Base-by-base conservation (phyloP, 2,888 invertebrate genomes). In the Bugulina stolonifera region DNA sequence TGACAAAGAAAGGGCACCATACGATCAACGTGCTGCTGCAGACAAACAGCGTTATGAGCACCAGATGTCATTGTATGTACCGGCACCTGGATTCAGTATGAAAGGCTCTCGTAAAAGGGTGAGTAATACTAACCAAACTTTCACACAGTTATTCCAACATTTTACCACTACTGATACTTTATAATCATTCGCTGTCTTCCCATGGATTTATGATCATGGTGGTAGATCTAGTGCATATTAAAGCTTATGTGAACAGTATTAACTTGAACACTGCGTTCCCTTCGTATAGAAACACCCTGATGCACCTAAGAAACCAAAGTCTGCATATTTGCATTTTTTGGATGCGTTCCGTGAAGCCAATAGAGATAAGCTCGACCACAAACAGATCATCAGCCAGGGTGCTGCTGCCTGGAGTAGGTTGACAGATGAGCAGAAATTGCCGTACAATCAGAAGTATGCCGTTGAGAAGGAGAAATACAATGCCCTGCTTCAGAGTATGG, bases 21-120 rank as follows among this genome's bases (percentile, higher is more conserved):
- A 70, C 25, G 70, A 70, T 29, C 52, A 70, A 29, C n/a, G 54
- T 2, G 70, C 70, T 35, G 18, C 22, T 22, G 70, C 25, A 3
- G 70, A 70, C 18, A 70, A 70, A 23, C 43, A 54, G 52, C 35
- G 70, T 2, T 70, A 70, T 70, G 70, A 70, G 52, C 14, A n/a
- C 14, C 70, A 70, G 32, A 54, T 70, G 70, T 64, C 64, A 5
- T 29, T 64, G 64, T 64, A 64, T 32, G 64, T 64, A 2, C 64
- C 64, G 10, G 64, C 64, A 3, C 64, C 64, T 29, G 64, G 64
- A 3, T 64, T 64, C 64, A 64, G 64, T 32, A 64, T 27, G 5
- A 64, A 64, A 32, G 64, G 64, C 2, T 64, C 64, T 14, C 22
- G 64, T 3, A 64, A 64, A n/a, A 64, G 64, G 64, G 64, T 64